A percentile compares a stretch with the other conserved stretches of the same genome.
phyloP scores from a whole-genome alignment of 53 echinoderm and acorn worm species.

The Zoroaster sp. region DNA sequence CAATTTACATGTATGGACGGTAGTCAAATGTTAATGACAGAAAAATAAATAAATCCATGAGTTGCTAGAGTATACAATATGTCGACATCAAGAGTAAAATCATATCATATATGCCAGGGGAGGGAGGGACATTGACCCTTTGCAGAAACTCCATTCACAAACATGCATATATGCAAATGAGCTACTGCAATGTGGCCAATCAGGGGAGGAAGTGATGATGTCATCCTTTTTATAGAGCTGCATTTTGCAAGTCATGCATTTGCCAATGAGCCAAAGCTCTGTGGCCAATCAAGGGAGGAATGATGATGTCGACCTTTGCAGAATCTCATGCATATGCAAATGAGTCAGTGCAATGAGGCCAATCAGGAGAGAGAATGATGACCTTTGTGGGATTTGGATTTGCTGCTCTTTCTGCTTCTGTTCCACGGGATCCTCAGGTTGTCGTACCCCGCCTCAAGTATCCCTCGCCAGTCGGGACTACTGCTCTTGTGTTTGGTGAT shows the following conservation, averaged over 20 bases:
- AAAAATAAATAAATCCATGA: too few species aligned
- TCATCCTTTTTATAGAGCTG: background rate
- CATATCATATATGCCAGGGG: too few species aligned
- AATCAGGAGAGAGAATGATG: constrained; percentile 16
- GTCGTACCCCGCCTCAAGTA: constrained; percentile 92
- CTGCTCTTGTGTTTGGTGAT: constrained; percentile 68
- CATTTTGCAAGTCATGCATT: constrained; percentile 21
- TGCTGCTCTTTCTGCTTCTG: constrained; percentile 58
- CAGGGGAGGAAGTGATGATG: background rate
- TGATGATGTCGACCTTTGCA: background rate
- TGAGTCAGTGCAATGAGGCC: constrained; percentile 1
- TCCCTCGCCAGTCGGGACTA: constrained; percentile 75
- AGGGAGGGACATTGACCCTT: background rate
- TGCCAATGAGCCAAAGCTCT: background rate
- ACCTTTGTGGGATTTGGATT: constrained; percentile 43
- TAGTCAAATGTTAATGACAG: too few species aligned
- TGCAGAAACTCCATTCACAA: background rate
- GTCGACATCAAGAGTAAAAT: too few species aligned
- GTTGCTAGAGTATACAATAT: too few species aligned
- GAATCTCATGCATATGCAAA: constrained; percentile 50
- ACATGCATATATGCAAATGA: constrained; percentile 3
- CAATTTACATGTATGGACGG: too few species aligned
- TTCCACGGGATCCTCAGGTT: constrained; percentile 82
- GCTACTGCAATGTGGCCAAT: background rate
- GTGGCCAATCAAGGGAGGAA: background rate